Percentiles rank a stretch among this genome's conserved stretches.
phyloP scores from a whole-genome alignment of 1,140 invertebrate species.

The Ctenoplectra terminalis region DNA sequence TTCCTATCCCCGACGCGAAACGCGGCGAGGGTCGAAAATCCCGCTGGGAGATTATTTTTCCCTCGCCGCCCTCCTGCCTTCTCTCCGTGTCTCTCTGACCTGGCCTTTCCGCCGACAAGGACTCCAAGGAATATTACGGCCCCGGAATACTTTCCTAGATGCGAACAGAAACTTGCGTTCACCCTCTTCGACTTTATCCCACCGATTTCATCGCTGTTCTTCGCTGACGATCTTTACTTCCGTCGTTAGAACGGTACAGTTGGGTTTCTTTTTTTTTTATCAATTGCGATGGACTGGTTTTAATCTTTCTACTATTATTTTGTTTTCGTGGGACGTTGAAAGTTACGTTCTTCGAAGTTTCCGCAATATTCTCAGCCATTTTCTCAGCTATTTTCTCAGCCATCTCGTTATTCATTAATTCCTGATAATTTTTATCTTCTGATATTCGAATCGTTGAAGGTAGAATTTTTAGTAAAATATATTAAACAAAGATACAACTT shows the following conservation, averaged over 20 bases:
- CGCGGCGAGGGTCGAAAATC: conserved; percentile 73
- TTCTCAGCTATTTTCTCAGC: no score
- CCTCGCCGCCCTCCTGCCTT: conserved; percentile 37
- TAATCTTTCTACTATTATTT: no score
- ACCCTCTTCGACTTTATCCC: background rate
- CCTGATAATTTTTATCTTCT: no score
- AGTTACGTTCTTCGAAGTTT: no score
- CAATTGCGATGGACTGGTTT: no score
- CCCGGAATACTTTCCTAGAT: background rate
- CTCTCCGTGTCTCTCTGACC: conserved; percentile 34
- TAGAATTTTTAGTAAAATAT: no score
- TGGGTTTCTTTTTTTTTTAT: background rate
- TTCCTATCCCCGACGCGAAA: conserved; percentile 54
- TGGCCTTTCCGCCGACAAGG: conserved; percentile 10
- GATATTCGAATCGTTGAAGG: no score
- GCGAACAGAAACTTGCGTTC: background rate
- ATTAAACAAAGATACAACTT: no score
- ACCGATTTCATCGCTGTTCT: background rate
- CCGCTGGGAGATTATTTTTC: conserved; percentile 78
- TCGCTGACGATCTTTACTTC: background rate
- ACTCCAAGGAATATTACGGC: conserved; percentile 27
- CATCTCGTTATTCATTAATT: no score
- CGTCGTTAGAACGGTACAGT: background rate
- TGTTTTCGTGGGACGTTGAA: no score
- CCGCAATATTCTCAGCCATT: no score